phyloP scores from a whole-genome alignment of 1,140 invertebrate genomes.

The Diprion similis region DNA sequence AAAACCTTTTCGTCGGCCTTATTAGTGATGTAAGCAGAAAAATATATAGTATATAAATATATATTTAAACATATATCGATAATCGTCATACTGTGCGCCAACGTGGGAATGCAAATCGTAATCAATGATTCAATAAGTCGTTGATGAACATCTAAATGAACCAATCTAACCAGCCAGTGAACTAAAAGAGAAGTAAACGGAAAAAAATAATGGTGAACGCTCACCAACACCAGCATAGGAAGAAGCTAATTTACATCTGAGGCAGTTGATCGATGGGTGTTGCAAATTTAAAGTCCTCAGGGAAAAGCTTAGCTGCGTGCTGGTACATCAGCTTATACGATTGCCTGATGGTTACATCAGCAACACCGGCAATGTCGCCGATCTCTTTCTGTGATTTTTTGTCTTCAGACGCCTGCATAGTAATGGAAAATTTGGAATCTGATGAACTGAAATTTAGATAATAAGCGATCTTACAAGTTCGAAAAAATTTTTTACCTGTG shows the following conservation, averaged over 20 bases:
- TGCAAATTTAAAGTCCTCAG: slow-evolving; percentile 94
- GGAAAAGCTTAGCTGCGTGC: slow-evolving; percentile 89
- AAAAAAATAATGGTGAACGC: background rate
- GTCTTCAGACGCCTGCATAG: slow-evolving; percentile 85
- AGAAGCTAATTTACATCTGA: slow-evolving; percentile 70
- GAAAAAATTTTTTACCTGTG: slow-evolving; percentile 70
- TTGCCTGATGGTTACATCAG: slow-evolving; percentile 97
- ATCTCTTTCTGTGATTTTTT: slow-evolving; percentile 98
- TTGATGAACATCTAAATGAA: background rate
- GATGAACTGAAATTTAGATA: slow-evolving; percentile 24
- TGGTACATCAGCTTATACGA: slow-evolving; percentile 99
- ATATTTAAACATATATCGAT: too few relatives aligned
- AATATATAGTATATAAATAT: too few relatives aligned
- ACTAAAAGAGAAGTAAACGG: background rate
- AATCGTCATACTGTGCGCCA: background rate
- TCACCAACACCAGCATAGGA: background rate
- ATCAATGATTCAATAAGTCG: background rate
- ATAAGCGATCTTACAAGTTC: slow-evolving; percentile 16
- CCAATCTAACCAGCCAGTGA: background rate
- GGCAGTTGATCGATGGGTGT: slow-evolving; percentile 95
- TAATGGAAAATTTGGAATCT: slow-evolving; percentile 20
- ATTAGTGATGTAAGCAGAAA: too few relatives aligned
- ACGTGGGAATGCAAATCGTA: background rate
- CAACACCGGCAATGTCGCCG: slow-evolving; percentile 97
- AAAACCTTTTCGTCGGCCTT: too few relatives aligned